Conservation (phyloP, 2,113 vertebrate genomes). For the Melanocharis versteri region DNA sequence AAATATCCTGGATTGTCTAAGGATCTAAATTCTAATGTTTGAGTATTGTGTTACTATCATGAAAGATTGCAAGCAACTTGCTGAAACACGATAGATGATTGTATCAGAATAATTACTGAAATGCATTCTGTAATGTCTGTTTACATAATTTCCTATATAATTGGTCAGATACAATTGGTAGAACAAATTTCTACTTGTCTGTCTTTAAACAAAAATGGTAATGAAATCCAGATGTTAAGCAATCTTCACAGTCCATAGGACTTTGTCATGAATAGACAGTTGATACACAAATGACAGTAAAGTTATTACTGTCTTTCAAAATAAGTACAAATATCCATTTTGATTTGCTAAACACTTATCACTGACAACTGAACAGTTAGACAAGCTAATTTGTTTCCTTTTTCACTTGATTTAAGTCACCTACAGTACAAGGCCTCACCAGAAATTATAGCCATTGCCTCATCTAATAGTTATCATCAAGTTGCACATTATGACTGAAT, state of each 20-base stretch:
- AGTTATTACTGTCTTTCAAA: neutral
- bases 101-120: neutral
- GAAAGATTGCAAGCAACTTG: neutral
- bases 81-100: neutral
- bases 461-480: neutral
- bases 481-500: slow-evolving; percentile 10
- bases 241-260: neutral
- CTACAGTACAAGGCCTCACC: neutral
- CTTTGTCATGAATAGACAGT: neutral
- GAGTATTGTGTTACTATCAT: neutral
- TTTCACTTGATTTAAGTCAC: slow-evolving; percentile 41
- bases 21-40: neutral
- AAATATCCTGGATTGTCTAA: neutral
- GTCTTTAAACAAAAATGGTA: neutral
- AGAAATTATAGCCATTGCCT: slow-evolving; percentile 27
- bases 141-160: neutral
- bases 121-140: neutral
- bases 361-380: neutral
- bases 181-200: neutral
- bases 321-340: neutral
- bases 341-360: slow-evolving; percentile 29
- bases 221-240: neutral
- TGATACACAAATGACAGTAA: neutral
- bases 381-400: slow-evolving; percentile 44
- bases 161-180: neutral